Evolutionary conservation across 2,113 vertebrate species (phyloP).

Genomic region (Echinops telfairi): DNA sequence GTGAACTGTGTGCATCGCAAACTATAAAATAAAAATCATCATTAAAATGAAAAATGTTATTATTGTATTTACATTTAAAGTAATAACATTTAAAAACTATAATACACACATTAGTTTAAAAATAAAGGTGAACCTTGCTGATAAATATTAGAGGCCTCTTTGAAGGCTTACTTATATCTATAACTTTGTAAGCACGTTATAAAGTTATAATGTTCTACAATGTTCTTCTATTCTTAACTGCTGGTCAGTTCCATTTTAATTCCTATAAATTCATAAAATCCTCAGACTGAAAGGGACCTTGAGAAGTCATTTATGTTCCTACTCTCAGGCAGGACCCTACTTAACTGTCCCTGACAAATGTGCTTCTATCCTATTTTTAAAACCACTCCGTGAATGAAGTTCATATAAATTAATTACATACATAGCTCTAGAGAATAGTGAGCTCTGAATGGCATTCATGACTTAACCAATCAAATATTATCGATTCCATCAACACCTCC

Average conservation of each 20-base stretch:
- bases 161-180: neutral
- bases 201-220: neutral
- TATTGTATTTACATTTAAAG: neutral
- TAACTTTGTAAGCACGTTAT: neutral
- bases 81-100: neutral
- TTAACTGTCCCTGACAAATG: conserved; percentile 64
- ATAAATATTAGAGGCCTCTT: neutral
- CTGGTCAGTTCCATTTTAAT: conserved; percentile 12
- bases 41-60: neutral
- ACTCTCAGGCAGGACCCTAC: neutral
- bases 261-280: conserved; percentile 34
- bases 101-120: neutral
- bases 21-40: neutral
- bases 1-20: neutral
- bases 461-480: conserved; percentile 59
- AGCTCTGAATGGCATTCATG: neutral
- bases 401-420: conserved; percentile 66
- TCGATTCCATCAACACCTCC: conserved; percentile 6
- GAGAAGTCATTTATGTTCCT: neutral
- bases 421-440: neutral
- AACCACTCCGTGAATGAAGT: conserved; percentile 23
- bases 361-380: conserved; percentile 36
- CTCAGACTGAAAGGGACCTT: neutral
- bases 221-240: neutral
- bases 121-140: neutral